Evolutionary conservation across 2,888 invertebrate genomes (phyloP).

Genomic region (Allophyes oxyacanthae): DNA sequence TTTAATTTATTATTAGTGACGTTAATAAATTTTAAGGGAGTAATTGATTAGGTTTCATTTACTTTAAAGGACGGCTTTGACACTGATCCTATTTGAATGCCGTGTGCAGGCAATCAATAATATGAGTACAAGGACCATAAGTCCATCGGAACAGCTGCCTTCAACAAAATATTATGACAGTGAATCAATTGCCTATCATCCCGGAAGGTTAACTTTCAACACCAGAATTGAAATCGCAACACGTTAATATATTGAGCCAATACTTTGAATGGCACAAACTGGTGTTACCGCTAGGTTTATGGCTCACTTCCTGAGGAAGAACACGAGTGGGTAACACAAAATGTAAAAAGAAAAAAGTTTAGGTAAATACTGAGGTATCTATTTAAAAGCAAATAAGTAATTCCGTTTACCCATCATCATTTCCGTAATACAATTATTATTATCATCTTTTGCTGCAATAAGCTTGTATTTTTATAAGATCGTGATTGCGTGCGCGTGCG

Average conservation of each 20-base stretch:
- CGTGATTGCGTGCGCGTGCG: slow-evolving; percentile 68
- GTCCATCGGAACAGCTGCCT: too few relatives aligned
- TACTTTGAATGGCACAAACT: neutral
- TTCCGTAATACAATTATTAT: slow-evolving; percentile 38
- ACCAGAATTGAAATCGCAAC: too few relatives aligned
- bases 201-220: too few relatives aligned
- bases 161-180: too few relatives aligned
- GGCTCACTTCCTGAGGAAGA: slow-evolving; percentile 34
- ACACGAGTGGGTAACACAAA: slow-evolving; percentile 28
- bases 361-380: neutral
- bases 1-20: slow-evolving; percentile 74
- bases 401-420: slow-evolving; percentile 11
- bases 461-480: slow-evolving; percentile 48
- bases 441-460: slow-evolving; percentile 36
- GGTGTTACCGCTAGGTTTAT: slow-evolving; percentile 29
- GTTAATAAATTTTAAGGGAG: slow-evolving; percentile 68
- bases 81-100: slow-evolving; percentile 33
- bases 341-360: too few relatives aligned
- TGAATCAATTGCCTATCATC: too few relatives aligned
- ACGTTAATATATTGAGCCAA: too few relatives aligned
- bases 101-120: neutral
- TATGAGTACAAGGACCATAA: too few relatives aligned
- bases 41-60: slow-evolving; percentile 57
- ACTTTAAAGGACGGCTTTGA: slow-evolving; percentile 33
- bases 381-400: too few relatives aligned